Conservation (phyloP, 2,113 vertebrate genomes). For the Scomber japonicus region DNA sequence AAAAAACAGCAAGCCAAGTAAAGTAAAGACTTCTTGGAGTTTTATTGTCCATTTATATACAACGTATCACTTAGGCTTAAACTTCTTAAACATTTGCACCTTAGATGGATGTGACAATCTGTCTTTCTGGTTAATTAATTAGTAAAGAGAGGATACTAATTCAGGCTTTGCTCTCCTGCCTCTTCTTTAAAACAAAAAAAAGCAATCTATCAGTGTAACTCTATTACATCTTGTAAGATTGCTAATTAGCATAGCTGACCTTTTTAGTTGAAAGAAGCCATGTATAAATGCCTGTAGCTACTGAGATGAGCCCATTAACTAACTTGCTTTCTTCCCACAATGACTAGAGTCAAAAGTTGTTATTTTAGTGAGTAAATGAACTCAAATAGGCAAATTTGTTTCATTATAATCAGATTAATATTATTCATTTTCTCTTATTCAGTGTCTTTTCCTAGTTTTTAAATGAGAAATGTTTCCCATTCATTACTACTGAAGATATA, state of each 20-base stretch:
- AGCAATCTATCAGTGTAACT: not conserved
- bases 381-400: no score
- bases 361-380: not conserved
- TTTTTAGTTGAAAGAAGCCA: conserved; percentile 17
- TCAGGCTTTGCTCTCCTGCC: not conserved
- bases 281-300: not conserved
- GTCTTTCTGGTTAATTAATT: conserved; percentile 6
- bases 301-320: not conserved
- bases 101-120: not conserved
- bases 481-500: not conserved
- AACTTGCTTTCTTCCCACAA: not conserved
- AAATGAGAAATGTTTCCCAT: not conserved
- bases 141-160: conserved; percentile 6
- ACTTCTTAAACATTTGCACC: conserved; percentile 1
- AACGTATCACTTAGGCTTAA: not conserved
- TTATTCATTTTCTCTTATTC: no score
- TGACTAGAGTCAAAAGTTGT: not conserved
- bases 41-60: not conserved
- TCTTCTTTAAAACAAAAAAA: not conserved
- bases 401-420: no score
- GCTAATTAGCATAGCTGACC: conserved; percentile 38
- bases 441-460: no score
- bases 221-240: conserved; percentile 7
- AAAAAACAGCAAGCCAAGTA: not conserved
- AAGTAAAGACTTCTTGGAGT: not conserved